phyloP scores from a whole-genome alignment of 1,140 invertebrate species.

The Bradynema listronoti region DNA sequence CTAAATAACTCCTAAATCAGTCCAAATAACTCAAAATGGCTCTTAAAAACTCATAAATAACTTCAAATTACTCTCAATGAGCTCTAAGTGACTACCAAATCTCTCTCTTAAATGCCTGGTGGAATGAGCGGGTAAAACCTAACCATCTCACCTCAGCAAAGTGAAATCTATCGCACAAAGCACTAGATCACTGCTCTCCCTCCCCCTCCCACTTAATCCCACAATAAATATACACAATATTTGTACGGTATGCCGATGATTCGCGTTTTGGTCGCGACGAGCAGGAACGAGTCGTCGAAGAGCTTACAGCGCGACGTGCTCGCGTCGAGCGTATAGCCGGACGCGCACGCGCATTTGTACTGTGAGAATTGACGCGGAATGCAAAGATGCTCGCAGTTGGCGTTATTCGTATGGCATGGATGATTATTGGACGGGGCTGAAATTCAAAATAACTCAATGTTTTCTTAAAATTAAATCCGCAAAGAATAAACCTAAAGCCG shows the following conservation, averaged over 20 bases:
- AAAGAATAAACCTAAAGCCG: too few species aligned
- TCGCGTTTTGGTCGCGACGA: conserved; percentile 50
- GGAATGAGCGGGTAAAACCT: too few species aligned
- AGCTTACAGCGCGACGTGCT: conserved; percentile 36
- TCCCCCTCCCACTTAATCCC: not conserved
- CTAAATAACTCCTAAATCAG: too few species aligned
- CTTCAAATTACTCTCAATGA: too few species aligned
- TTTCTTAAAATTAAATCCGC: not conserved
- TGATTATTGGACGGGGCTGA: too few species aligned
- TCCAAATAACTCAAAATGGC: too few species aligned
- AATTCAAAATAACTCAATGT: not conserved
- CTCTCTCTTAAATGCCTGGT: too few species aligned
- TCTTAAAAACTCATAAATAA: too few species aligned
- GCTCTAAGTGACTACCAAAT: too few species aligned
- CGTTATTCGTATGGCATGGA: conserved; percentile 77
- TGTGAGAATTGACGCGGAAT: conserved; percentile 47
- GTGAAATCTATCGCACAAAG: too few species aligned
- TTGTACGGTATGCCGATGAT: conserved; percentile 40
- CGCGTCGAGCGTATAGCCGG: conserved; percentile 37
- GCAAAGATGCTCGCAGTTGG: conserved; percentile 62
- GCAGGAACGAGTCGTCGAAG: conserved; percentile 44
- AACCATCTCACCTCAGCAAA: too few species aligned
- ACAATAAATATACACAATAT: not conserved
- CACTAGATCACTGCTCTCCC: not conserved
- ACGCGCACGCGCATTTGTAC: conserved; percentile 48